Conservation (phyloP, 2,888 invertebrate species). For the Metopia argyrocephala region DNA sequence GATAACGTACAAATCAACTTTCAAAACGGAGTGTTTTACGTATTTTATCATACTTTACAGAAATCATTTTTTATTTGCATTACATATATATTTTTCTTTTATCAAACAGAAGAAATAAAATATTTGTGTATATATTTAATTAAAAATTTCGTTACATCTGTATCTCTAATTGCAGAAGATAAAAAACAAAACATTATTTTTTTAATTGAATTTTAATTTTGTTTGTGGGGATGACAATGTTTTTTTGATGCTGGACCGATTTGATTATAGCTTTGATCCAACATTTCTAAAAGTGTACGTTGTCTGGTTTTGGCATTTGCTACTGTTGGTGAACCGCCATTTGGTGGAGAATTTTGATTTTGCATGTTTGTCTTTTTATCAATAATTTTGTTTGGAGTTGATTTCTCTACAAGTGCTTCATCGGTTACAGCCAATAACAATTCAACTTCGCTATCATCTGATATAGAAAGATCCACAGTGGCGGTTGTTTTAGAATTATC, state of each 20-base stretch:
- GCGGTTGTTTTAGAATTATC: constrained; percentile 47
- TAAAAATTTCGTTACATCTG: constrained; percentile 15
- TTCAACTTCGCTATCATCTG: constrained; percentile 64
- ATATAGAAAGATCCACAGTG: constrained; percentile 49
- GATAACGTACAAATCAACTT: not conserved
- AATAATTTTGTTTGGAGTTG: constrained; percentile 30
- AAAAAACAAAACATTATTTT: not conserved
- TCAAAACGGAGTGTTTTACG: not conserved
- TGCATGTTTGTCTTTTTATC: constrained; percentile 17
- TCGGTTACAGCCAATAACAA: constrained; percentile 38
- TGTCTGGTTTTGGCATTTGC: constrained; percentile 68
- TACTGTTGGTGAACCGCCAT: constrained; percentile 44
- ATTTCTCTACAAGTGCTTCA: constrained; percentile 21
- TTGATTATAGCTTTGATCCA: constrained; percentile 69
- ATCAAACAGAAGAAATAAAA: constrained; percentile 7
- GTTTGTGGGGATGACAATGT: constrained; percentile 41
- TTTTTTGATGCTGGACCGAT: constrained; percentile 56
- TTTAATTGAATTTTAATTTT: constrained; percentile 4
- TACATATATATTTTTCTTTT: constrained; percentile 1
- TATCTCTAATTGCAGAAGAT: not conserved
- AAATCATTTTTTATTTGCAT: constrained; percentile 25
- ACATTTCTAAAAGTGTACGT: constrained; percentile 75
- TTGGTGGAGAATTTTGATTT: constrained; percentile 22
- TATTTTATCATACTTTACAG: constrained; percentile 6
- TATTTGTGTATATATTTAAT: not conserved